Evolutionary conservation across 2,888 invertebrate species (phyloP), one percentile per base, ranked within the genome.

Genomic region (Noctua janthina): DNA sequence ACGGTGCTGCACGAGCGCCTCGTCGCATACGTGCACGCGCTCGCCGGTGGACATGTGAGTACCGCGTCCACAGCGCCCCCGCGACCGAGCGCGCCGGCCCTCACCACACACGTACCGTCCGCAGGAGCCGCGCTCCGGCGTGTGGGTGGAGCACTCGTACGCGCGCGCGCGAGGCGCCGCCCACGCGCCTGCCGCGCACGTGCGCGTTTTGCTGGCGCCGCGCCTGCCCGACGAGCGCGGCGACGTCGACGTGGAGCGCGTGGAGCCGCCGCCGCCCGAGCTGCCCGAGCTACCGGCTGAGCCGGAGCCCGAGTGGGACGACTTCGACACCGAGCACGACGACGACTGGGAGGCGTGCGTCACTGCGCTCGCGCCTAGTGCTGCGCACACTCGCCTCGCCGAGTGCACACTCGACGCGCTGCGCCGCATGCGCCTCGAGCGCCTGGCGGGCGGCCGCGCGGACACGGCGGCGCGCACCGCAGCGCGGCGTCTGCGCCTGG

Each of bases 81-180:
- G 17, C 73, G 6, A 49, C 17, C 49, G 20, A 56, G 11, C 49
- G 15, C 46, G 35, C 43, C 43, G 69, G 20, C 17, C 51, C 49
- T 4, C 15, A 56, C 29, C 29, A 2, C 5, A 29, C 66, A 29
- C 67, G 23, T n/a, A 13, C 68, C 56, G 29, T 51, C 46, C 43
- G 78, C 88, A 92, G 92, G 92, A 91, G 35, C 74, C 86, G 43
- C 92, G 91, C 62, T 89, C 89, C 84, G 94, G 93, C 81, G 95
- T 96, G 85, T 95, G 95, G 95, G 92, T 93, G 88, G 96, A 96
- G 92, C 96, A 96, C 91, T 95, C 96, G 89, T 96, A 96, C 89
- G 96, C 96, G 80, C 93, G 95, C 49, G 89, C 85, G 39, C 90
- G 92, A 29, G 90, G 89, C 73, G 84, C 89, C 67, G 86, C 88